Evolutionary conservation across 2,797 vertebrate species (phyloP).

Genomic region (Mormyrus hasselquistii): DNA sequence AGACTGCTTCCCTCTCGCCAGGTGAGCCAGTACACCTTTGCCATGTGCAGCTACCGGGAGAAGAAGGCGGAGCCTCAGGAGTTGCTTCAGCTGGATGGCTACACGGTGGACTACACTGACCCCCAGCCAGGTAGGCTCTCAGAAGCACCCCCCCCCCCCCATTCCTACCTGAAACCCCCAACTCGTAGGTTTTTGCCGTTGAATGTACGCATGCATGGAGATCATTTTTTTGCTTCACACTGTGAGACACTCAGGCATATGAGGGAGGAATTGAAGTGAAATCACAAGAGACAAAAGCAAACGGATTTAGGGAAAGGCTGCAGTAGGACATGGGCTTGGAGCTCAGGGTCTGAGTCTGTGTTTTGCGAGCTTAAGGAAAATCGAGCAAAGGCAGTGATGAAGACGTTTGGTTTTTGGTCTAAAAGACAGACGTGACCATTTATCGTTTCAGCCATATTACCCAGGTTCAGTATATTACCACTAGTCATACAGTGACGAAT

Average conservation of each 20-base stretch:
- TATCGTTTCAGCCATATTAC: not conserved
- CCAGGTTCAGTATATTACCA: not conserved
- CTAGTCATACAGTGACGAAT: not conserved
- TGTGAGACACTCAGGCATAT: not conserved
- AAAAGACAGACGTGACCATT: not conserved
- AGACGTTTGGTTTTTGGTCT: not conserved
- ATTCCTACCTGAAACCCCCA: not conserved
- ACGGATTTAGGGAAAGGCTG: not conserved
- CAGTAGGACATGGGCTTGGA: not conserved
- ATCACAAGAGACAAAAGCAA: not conserved
- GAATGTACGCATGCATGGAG: not conserved
- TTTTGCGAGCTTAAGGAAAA: not conserved
- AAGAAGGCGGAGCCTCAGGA: slow-evolving; percentile 98
- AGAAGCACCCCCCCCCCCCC: not conserved
- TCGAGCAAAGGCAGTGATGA: not conserved
- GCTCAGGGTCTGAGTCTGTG: not conserved
- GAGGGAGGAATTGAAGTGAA: not conserved
- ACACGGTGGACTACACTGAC: slow-evolving; percentile 98
- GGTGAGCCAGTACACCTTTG: slow-evolving; percentile 99
- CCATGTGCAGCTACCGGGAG: slow-evolving; percentile 99
- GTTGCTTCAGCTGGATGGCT: slow-evolving; percentile 92
- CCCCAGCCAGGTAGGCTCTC: slow-evolving; percentile 82
- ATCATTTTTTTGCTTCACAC: not conserved
- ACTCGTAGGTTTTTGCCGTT: not conserved
- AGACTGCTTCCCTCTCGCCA: slow-evolving; percentile 40